These are phyloP conservation scores for Pagetopsis macropterus DNA, from an alignment of 2,797 vertebrate species.

Conservation along the genomic window DNA sequence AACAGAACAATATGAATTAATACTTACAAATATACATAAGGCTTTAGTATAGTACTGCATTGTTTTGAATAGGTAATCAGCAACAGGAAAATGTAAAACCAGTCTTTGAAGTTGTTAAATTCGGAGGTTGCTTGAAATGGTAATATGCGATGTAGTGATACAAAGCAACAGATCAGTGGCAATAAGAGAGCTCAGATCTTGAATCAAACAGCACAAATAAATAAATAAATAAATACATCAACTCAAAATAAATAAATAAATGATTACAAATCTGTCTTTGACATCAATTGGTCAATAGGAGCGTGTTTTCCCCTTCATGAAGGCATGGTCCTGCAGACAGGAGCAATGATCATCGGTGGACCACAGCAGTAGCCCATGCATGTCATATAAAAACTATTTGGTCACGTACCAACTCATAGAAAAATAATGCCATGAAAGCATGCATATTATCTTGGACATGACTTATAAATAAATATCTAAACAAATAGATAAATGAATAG, in stretches of 20 bases:
- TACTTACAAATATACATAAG: constrained; percentile 75
- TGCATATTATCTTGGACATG: constrained; percentile 80
- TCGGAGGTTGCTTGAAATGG: constrained; percentile 29
- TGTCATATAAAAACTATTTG: constrained; percentile 84
- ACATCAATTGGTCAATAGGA: constrained; percentile 81
- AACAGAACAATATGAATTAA: constrained; percentile 49
- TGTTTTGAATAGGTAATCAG: constrained; percentile 55
- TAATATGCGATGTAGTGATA: constrained; percentile 29
- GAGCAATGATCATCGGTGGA: constrained; percentile 76
- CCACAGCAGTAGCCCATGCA: constrained; percentile 72
- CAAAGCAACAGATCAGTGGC: constrained; percentile 49
- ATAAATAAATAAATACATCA: constrained; percentile 45
- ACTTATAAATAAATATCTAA: constrained; percentile 88
- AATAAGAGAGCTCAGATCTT: constrained; percentile 79
- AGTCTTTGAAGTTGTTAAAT: constrained; percentile 42
- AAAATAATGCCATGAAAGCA: constrained; percentile 85
- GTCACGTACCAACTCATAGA: constrained; percentile 85
- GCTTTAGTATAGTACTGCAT: constrained; percentile 73
- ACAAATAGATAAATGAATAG: constrained; percentile 89
- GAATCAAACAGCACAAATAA: constrained; percentile 70
- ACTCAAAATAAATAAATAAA: constrained; percentile 59
- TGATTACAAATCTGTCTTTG: constrained; percentile 73
- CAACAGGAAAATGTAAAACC: constrained; percentile 45
- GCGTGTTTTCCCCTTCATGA: constrained; percentile 69
- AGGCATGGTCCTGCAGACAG: constrained; percentile 78